phyloP scores from a whole-genome alignment of 92 coral and sea anemone species.

The Nematostella vectensis region DNA sequence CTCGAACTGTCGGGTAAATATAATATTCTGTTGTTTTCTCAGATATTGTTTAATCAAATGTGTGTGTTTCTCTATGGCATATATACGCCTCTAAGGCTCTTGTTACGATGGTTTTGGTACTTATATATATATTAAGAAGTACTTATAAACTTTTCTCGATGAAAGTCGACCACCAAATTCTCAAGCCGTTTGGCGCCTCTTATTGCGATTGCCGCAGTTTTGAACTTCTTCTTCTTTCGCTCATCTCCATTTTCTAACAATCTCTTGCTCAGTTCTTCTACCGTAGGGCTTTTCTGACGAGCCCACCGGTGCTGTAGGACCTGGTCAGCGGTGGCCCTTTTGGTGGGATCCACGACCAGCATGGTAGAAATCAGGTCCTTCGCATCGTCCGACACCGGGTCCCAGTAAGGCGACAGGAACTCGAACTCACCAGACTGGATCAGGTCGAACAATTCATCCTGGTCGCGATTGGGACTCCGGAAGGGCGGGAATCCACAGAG shows the following conservation, averaged over 20 bases:
- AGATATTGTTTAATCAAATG: no score
- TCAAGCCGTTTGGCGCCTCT: constrained; percentile 75
- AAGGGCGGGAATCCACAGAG: constrained; percentile 99
- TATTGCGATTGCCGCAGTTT: constrained; percentile 87
- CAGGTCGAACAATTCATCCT: constrained; percentile 89
- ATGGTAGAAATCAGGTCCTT: constrained; percentile 76
- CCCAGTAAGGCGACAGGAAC: constrained; percentile 97
- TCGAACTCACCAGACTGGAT: constrained; percentile 84
- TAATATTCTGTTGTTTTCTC: no score
- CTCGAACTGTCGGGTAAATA: no score
- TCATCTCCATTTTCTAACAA: constrained; percentile 25
- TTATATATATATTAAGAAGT: neutral
- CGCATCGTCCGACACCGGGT: constrained; percentile 66
- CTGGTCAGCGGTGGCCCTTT: constrained; percentile 69
- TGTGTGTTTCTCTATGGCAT: no score
- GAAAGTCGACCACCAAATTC: constrained; percentile 77
- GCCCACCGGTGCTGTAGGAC: constrained; percentile 80
- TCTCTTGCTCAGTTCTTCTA: constrained; percentile 27
- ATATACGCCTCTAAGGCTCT: no score
- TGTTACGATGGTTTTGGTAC: no score
- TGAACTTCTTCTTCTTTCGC: constrained; percentile 42
- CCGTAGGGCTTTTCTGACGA: constrained; percentile 32
- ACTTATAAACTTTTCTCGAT: constrained; percentile 77
- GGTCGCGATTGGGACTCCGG: constrained; percentile 94
- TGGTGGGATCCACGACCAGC: constrained; percentile 56